phyloP scores from a whole-genome alignment of 2,888 invertebrate species.

The Taphrorychus bicolor region DNA sequence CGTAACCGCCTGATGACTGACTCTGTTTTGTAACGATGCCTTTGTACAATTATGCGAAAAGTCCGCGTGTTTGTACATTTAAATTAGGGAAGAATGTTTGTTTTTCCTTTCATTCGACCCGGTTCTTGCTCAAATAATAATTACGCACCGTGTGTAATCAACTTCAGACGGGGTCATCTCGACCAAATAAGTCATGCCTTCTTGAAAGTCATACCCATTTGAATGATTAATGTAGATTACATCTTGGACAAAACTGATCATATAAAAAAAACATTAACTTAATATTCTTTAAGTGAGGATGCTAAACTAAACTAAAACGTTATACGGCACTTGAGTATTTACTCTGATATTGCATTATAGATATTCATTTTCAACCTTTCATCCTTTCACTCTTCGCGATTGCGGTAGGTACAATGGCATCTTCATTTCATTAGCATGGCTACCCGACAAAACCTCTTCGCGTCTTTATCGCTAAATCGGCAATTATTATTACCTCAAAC shows the following conservation, averaged over 20 bases:
- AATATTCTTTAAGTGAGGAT: too few species aligned
- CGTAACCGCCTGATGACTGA: neutral
- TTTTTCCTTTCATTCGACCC: constrained; percentile 20
- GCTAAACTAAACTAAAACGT: neutral
- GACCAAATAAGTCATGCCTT: neutral
- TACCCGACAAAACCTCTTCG: neutral
- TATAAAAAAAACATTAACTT: too few species aligned
- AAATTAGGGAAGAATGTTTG: constrained; percentile 18
- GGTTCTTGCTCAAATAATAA: constrained; percentile 9
- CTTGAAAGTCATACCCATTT: neutral
- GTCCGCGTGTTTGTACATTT: constrained; percentile 11
- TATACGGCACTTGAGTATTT: neutral
- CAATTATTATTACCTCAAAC: too few species aligned
- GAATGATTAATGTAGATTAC: neutral
- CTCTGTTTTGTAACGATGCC: constrained; percentile 14
- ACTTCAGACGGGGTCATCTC: neutral
- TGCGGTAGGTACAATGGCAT: neutral
- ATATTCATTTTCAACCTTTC: neutral
- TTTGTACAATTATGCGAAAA: constrained; percentile 26
- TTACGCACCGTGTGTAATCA: constrained; percentile 2
- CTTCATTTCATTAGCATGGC: neutral
- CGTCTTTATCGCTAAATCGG: neutral
- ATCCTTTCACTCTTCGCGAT: neutral
- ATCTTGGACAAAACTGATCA: too few species aligned
- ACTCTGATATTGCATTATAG: neutral